Percentiles rank a stretch among this genome's conserved stretches.
phyloP scores from a whole-genome alignment of 2,797 vertebrate species.

The Urosaurus nigricauda region DNA sequence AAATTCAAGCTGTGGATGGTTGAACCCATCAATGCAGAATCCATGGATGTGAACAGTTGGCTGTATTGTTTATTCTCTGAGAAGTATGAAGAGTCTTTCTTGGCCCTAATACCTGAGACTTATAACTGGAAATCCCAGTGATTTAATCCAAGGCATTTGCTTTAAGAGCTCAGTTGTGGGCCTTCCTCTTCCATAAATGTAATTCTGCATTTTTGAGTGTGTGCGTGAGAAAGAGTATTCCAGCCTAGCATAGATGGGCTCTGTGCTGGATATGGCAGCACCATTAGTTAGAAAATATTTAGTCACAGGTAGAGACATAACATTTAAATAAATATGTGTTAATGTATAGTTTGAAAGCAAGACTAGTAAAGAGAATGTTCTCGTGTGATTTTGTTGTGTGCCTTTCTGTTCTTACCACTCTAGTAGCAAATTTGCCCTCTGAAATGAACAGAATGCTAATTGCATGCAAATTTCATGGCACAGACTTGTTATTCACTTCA shows the following conservation, averaged over 20 bases:
- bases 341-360: neutral
- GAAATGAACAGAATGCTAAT: slow-evolving; percentile 69
- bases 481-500: slow-evolving; percentile 71
- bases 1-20: too few species aligned
- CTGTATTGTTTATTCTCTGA: neutral
- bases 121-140: neutral
- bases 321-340: neutral
- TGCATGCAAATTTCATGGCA: slow-evolving; percentile 73
- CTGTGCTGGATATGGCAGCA: neutral
- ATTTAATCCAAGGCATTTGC: neutral
- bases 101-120: neutral
- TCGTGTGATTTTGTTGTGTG: slow-evolving; percentile 47
- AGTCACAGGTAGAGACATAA: neutral
- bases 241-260: neutral
- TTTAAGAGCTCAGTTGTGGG: neutral
- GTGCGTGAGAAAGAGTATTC: too few species aligned
- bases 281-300: neutral
- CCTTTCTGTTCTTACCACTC: slow-evolving; percentile 68
- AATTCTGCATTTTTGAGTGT: neutral
- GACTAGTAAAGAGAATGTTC: neutral
- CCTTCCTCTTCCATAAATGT: neutral
- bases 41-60: too few species aligned
- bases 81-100: neutral
- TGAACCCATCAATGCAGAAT: too few species aligned
- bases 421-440: slow-evolving; percentile 67